Percentiles rank a stretch among this genome's conserved stretches.
Conservation (phyloP, 2,113 vertebrate genomes). For the Emberiza fucata region DNA sequence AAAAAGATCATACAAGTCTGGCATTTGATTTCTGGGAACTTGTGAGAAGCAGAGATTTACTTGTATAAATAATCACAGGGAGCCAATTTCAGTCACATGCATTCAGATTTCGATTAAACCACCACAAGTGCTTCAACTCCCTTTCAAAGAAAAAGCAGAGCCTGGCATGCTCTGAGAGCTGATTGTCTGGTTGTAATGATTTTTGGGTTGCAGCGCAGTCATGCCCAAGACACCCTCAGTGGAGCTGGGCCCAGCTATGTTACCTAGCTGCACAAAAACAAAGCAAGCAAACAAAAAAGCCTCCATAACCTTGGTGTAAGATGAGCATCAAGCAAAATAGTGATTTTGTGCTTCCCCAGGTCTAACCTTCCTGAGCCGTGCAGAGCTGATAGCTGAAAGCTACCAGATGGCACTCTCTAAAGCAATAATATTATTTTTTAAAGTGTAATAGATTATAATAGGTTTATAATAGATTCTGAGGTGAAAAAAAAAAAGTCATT, state of each 20-base stretch:
- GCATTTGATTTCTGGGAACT: conserved; percentile 49
- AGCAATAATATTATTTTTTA: not conserved
- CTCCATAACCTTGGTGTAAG: not conserved
- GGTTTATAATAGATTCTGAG: not conserved
- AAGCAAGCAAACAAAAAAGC: not conserved
- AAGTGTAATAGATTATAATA: not conserved
- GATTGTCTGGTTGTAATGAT: not conserved
- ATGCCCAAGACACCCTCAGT: not conserved
- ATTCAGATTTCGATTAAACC: conserved; percentile 56
- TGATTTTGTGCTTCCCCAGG: not conserved
- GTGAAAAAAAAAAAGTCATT: not conserved
- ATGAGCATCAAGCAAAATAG: not conserved
- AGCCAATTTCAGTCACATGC: conserved; percentile 36
- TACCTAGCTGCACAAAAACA: not conserved
- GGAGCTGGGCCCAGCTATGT: not conserved
- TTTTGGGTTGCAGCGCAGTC: not conserved
- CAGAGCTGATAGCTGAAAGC: not conserved
- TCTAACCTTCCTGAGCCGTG: not conserved
- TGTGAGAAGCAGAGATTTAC: conserved; percentile 42
- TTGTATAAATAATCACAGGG: conserved; percentile 50
- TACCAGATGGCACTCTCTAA: not conserved
- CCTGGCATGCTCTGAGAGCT: not conserved
- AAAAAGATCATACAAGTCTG: conserved; percentile 2
- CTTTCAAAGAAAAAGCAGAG: not conserved
- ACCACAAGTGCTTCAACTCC: not conserved